These are phyloP conservation scores for Drosophila prostipennis DNA, from an alignment of 2,888 invertebrate genomes.

Conservation along the genomic window DNA sequence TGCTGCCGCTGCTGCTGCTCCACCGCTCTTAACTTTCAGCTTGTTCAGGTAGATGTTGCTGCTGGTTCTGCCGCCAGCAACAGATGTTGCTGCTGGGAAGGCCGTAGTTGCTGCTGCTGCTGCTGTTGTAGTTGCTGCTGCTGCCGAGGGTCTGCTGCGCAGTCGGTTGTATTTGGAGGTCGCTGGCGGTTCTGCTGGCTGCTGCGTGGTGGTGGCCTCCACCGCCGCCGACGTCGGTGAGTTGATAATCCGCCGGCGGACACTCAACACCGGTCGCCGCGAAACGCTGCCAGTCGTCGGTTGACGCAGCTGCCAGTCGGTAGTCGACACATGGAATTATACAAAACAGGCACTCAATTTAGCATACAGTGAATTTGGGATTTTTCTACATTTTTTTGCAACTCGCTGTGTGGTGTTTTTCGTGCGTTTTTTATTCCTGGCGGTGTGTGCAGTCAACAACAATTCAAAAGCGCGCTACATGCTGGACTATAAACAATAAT, in stretches of 20 bases:
- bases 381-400: constrained; percentile 12
- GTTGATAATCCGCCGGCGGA: constrained; percentile 81
- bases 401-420: constrained; percentile 25
- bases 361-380: constrained; percentile 2
- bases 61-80: constrained; percentile 34
- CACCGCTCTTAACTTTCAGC: constrained; percentile 54
- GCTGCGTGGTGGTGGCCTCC: constrained; percentile 51
- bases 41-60: constrained; percentile 50
- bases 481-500: constrained; percentile 23
- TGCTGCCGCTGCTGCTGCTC: constrained; percentile 47
- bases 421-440: constrained; percentile 28
- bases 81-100: constrained; percentile 41
- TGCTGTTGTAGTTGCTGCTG: constrained; percentile 31
- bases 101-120: constrained; percentile 33
- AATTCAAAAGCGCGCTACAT: constrained; percentile 49
- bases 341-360: constrained; percentile 10
- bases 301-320: constrained; percentile 50
- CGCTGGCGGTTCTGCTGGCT: constrained; percentile 64
- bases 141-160: constrained; percentile 64
- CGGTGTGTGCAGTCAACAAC: constrained; percentile 49
- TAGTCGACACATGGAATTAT: constrained; percentile 37
- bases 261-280: constrained; percentile 81
- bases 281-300: constrained; percentile 61
- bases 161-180: constrained; percentile 74
- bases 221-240: constrained; percentile 53